Base-by-base conservation (phyloP, 2,888 invertebrate species). In the Megalurothrips usitatus region DNA sequence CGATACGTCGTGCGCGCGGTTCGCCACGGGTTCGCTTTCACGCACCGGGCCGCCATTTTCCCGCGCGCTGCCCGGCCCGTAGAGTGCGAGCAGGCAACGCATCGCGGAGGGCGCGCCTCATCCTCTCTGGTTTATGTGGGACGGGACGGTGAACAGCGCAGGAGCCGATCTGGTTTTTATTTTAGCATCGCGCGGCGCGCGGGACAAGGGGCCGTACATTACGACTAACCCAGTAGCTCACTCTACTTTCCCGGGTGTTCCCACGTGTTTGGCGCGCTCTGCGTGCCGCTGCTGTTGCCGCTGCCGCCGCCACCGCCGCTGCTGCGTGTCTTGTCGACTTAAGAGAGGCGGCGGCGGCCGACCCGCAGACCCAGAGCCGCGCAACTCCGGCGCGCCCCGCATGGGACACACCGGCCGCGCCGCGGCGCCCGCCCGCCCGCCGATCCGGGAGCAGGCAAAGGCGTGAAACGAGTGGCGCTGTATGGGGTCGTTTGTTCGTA, bases 221-320 rank as follows among this genome's bases (percentile, higher is more conserved):
- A 17, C 17, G 58, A 17, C 52, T 23, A 23, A 23, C 68, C 68
- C 68, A 75, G 68, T 75, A 75, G 68, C 68, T 75, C 68, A 75
- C 68, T 23, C 26, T 12, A 75, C 68, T 75, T 75, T 75, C 68
- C 68, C 68, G 23, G 68, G 23, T 26, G 26, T 75, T 75, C 68
- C 68, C 68, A 75, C 68, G 68, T 26, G 68, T 75, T 75, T 75
- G 26, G 26, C 34, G 34, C 34, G 34, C 34, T 43, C 34, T 43
- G 34, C 34, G 34, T 43, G 34, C 3, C 34, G 34, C 34, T 43
- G 34, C 34, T 43, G 34, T 6, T 43, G 6, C 34, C 6, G 34
- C 34, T 43, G 34, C 34, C 6, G 34, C 34, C 6, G 34, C 34
- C 6, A 6, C 34, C 6, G 34, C 34, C 6, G 34, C 34, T 43